A percentile compares a stretch with the other conserved stretches of the same genome.
These are phyloP conservation scores for Bambusicola thoracicus DNA, from an alignment of 2,113 vertebrate genomes.

Conservation along the genomic window DNA sequence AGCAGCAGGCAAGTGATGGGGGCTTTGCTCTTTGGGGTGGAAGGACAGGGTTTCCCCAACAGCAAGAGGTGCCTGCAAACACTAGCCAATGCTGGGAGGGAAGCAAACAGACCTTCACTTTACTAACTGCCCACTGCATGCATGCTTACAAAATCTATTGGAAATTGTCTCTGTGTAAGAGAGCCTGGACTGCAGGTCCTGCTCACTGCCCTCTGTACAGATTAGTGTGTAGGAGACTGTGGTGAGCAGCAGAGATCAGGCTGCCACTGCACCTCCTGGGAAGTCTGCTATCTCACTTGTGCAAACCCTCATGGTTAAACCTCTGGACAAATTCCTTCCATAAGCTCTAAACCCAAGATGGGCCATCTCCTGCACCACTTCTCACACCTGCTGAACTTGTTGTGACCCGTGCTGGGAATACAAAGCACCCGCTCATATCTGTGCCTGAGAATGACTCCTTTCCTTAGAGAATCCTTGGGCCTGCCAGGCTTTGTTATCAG, in stretches of 20 bases:
- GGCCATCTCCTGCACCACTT: not conserved
- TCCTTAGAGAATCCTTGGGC: conserved; percentile 32
- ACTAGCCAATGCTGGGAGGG: not conserved
- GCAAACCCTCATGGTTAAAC: not conserved
- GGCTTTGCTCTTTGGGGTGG: not conserved
- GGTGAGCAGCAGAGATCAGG: not conserved
- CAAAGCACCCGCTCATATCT: not conserved
- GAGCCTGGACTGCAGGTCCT: not conserved
- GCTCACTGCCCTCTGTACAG: not conserved
- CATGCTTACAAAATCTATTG: not conserved
- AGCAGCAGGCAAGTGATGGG: conserved; percentile 83
- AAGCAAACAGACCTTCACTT: not conserved
- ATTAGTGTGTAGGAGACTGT: fast-evolving
- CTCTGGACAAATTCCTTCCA: not conserved
- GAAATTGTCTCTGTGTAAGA: not conserved
- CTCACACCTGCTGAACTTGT: not conserved
- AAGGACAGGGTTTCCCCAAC: not conserved
- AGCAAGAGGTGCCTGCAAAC: not conserved
- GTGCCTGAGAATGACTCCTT: not conserved
- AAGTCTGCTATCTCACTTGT: not conserved
- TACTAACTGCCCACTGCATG: not conserved
- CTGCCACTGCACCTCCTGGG: not conserved
- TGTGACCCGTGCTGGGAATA: not conserved
- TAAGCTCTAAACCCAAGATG: not conserved
- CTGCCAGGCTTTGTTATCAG: conserved; percentile 46